These are phyloP conservation scores for Chionis minor DNA, from an alignment of 2,113 vertebrate genomes.

Conservation along the genomic window DNA sequence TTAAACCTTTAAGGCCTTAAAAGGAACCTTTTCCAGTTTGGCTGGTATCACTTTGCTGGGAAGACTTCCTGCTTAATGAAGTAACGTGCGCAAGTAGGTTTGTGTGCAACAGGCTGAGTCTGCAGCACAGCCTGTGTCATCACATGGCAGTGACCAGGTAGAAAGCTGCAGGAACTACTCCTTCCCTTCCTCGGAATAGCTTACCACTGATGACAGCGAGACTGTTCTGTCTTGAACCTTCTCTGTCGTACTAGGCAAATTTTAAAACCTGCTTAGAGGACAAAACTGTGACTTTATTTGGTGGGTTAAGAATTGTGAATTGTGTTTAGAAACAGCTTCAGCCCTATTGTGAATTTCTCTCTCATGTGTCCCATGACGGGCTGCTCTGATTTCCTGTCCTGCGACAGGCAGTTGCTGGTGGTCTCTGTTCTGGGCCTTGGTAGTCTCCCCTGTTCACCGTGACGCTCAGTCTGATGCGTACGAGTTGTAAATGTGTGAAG, in stretches of 20 bases:
- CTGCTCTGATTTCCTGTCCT: not conserved
- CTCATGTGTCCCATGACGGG: not conserved
- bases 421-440: not conserved
- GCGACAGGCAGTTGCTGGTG: not conserved
- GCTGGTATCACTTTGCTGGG: not conserved
- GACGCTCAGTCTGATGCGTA: not conserved
- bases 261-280: not conserved
- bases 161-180: not conserved
- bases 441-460: not conserved
- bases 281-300: not conserved
- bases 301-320: not conserved
- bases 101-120: not conserved
- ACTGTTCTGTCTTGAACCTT: not conserved
- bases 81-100: not conserved
- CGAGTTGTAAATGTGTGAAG: not conserved
- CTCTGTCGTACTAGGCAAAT: not conserved
- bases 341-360: not conserved
- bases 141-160: not conserved
- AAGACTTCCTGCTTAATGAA: not conserved
- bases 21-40: not conserved
- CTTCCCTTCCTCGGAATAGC: not conserved
- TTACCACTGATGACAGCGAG: not conserved
- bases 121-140: rapidly evolving
- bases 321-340: not conserved
- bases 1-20: not conserved